Conservation (phyloP, 1,140 invertebrate genomes). For the Ostrea denselamellosa region DNA sequence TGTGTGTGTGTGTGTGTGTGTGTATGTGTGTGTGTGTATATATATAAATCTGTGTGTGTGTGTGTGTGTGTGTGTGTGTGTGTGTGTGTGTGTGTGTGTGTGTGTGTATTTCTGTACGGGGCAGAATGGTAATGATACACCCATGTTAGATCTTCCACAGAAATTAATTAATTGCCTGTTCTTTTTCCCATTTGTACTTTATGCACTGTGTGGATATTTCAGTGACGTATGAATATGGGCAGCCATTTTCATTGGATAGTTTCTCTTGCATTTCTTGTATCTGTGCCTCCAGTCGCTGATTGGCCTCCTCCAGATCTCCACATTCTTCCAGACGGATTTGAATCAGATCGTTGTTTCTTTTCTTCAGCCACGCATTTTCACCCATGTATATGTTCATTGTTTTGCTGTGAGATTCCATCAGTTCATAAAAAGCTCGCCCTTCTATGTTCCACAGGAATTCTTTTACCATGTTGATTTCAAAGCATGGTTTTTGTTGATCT, state of each 20-base stretch:
- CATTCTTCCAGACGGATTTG: constrained; percentile 27
- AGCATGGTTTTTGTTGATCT: neutral
- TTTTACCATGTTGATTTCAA: neutral
- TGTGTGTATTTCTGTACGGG: too few relatives aligned
- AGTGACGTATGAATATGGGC: neutral
- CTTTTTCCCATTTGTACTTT: constrained; percentile 5
- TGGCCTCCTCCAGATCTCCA: neutral
- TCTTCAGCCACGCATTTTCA: neutral
- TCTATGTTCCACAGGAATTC: constrained; percentile 39
- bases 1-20: too few relatives aligned
- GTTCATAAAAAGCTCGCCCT: neutral
- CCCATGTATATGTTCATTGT: neutral
- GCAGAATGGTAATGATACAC: too few relatives aligned
- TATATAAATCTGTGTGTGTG: too few relatives aligned
- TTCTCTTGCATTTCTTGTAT: neutral
- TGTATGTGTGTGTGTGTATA: too few relatives aligned
- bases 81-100: too few relatives aligned
- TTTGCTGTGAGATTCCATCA: neutral
- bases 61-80: too few relatives aligned
- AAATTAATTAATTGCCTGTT: neutral
- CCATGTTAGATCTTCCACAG: too few relatives aligned
- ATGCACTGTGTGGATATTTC: neutral
- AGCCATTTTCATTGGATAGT: neutral
- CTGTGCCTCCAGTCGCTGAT: neutral
- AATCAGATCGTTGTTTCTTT: constrained; percentile 13